phyloP scores from a whole-genome alignment of 2,113 vertebrate species.

The Neotoma lepida region DNA sequence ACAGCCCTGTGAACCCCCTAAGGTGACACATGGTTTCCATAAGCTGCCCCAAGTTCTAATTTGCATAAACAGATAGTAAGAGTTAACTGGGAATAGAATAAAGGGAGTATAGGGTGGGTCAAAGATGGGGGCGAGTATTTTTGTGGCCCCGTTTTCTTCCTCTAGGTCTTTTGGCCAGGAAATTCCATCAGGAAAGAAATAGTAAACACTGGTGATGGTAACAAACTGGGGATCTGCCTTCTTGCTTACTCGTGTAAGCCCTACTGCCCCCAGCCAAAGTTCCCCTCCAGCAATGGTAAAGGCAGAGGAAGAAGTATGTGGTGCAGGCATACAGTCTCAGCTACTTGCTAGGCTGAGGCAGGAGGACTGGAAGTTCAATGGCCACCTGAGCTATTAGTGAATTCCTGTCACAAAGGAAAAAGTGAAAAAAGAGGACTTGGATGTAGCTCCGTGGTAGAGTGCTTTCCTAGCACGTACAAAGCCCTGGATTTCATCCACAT shows the following conservation, averaged over 20 bases:
- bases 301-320: not conserved
- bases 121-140: not conserved
- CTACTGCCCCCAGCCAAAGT: rapidly evolving
- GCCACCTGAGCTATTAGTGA: too few relatives aligned
- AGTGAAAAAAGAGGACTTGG: not conserved
- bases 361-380: not conserved
- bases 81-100: not conserved
- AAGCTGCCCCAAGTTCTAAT: not conserved
- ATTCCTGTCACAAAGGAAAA: not conserved
- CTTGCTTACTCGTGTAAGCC: not conserved
- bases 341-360: not conserved
- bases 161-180: not conserved
- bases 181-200: not conserved
- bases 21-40: rapidly evolving
- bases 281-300: not conserved
- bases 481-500: not conserved
- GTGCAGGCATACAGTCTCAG: not conserved
- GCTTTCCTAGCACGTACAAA: not conserved
- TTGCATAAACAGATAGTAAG: too few relatives aligned
- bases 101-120: not conserved
- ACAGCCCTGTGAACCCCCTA: not conserved
- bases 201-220: not conserved
- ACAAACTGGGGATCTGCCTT: not conserved
- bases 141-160: not conserved
- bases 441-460: too few relatives aligned